A percentile compares a stretch with the other conserved stretches of the same genome.
Evolutionary conservation across 2,888 invertebrate species (phyloP).

Genomic region (Chrysolina haemoptera): DNA sequence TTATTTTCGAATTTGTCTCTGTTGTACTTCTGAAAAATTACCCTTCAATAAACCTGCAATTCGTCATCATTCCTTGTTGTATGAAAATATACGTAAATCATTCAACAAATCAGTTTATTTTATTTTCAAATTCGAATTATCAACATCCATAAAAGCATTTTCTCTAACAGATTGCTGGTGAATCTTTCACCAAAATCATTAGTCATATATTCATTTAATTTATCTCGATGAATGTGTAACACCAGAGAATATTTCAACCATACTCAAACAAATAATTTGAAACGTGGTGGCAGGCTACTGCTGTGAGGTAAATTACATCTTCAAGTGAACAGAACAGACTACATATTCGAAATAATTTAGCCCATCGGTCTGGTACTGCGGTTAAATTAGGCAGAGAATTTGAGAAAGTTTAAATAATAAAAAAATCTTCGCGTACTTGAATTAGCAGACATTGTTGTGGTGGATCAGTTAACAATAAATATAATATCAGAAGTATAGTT

Average conservation of each 20-base stretch:
- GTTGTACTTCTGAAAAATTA: too few relatives aligned
- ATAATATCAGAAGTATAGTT: too few relatives aligned
- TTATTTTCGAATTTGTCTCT: too few relatives aligned
- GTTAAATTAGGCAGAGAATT: background rate
- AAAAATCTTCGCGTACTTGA: too few relatives aligned
- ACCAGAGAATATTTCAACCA: slow-evolving; percentile 2
- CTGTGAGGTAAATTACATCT: slow-evolving; percentile 24
- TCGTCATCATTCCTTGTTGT: too few relatives aligned
- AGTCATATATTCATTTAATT: background rate
- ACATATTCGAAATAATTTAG: slow-evolving; percentile 6
- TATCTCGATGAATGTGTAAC: slow-evolving; percentile 2
- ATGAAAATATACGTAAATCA: too few relatives aligned
- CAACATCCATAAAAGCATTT: slow-evolving; percentile 3
- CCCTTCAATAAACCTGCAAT: too few relatives aligned
- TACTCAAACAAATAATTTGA: slow-evolving; percentile 13
- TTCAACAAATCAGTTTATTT: too few relatives aligned
- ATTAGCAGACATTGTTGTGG: too few relatives aligned
- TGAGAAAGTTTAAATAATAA: background rate
- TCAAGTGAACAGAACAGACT: background rate
- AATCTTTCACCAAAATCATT: slow-evolving; percentile 10
- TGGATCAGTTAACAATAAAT: too few relatives aligned
- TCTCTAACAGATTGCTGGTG: background rate
- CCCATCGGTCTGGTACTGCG: background rate
- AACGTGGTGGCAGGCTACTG: slow-evolving; percentile 19
- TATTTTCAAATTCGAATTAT: background rate